phyloP scores from a whole-genome alignment of 2,888 invertebrate species.

The Drosophila melanosoma region DNA sequence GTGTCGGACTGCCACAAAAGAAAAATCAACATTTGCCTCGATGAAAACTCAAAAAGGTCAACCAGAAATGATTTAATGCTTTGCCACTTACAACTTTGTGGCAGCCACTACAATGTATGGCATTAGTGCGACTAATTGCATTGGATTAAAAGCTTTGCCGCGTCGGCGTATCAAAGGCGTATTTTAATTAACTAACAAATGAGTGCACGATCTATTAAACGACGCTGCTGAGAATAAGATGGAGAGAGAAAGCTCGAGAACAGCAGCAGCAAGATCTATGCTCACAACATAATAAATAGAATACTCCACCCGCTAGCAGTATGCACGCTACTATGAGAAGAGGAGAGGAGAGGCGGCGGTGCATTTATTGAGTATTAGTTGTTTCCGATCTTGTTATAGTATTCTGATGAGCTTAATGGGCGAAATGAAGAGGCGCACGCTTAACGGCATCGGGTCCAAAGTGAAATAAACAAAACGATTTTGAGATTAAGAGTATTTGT shows the following conservation, averaged over 20 bases:
- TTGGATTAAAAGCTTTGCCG: constrained; percentile 66
- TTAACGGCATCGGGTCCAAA: constrained; percentile 41
- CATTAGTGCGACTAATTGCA: constrained; percentile 70
- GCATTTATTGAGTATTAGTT: constrained; percentile 52
- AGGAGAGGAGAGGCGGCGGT: constrained; percentile 8
- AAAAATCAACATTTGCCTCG: constrained; percentile 32
- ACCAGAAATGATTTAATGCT: constrained; percentile 60
- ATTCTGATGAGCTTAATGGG: constrained; percentile 54
- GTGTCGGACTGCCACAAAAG: neutral
- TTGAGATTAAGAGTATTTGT: constrained; percentile 64
- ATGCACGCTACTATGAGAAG: constrained; percentile 23
- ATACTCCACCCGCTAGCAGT: constrained; percentile 42
- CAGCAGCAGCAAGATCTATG: constrained; percentile 29
- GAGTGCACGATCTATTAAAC: constrained; percentile 60
- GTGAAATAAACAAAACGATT: constrained; percentile 75
- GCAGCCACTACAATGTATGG: constrained; percentile 36
- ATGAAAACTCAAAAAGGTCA: constrained; percentile 56
- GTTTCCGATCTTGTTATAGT: constrained; percentile 36
- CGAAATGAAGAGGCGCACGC: constrained; percentile 53
- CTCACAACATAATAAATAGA: constrained; percentile 58
- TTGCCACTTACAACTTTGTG: constrained; percentile 23
- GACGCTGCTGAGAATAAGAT: constrained; percentile 8
- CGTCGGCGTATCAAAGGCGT: constrained; percentile 69
- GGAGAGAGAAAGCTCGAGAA: constrained; percentile 19
- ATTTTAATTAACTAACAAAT: constrained; percentile 69